These are phyloP conservation scores for Gallirallus australis DNA, from an alignment of 2,797 vertebrate species.

Conservation along the genomic window DNA sequence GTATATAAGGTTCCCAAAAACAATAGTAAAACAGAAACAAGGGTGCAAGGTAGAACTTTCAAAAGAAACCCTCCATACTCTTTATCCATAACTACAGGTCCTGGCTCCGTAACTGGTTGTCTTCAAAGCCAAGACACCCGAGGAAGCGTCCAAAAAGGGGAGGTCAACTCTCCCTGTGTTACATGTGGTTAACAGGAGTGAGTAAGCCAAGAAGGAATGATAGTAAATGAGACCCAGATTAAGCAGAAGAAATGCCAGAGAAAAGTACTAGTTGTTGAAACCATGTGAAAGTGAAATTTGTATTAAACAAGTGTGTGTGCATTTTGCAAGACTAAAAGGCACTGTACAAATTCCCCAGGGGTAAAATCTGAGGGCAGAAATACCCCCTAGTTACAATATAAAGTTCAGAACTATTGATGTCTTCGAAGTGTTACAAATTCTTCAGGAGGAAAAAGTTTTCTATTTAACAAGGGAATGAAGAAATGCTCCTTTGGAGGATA, in stretches of 20 bases:
- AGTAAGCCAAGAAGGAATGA: not conserved
- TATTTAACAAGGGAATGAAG: not conserved
- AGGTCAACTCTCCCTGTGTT: not conserved
- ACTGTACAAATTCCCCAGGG: not conserved
- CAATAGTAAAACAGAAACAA: not conserved
- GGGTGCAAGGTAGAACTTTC: not conserved
- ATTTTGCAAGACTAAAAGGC: not conserved
- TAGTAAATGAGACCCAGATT: not conserved
- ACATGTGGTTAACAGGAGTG: not conserved
- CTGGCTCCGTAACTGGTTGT: not conserved
- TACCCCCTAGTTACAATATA: not conserved
- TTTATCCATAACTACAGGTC: not conserved
- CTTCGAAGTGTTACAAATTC: not conserved
- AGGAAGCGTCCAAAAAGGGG: not conserved
- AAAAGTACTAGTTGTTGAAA: not conserved
- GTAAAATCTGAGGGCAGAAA: not conserved
- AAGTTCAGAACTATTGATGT: not conserved
- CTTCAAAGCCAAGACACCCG: not conserved
- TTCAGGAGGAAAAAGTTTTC: not conserved
- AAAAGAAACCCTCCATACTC: not conserved
- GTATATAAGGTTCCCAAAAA: not conserved
- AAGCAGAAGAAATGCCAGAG: not conserved
- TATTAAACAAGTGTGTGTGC: not conserved
- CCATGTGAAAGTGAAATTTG: not conserved
- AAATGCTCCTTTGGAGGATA: not conserved